These are phyloP conservation scores for Acronicta aceris DNA, from an alignment of 2,888 invertebrate genomes.

Conservation along the genomic window DNA sequence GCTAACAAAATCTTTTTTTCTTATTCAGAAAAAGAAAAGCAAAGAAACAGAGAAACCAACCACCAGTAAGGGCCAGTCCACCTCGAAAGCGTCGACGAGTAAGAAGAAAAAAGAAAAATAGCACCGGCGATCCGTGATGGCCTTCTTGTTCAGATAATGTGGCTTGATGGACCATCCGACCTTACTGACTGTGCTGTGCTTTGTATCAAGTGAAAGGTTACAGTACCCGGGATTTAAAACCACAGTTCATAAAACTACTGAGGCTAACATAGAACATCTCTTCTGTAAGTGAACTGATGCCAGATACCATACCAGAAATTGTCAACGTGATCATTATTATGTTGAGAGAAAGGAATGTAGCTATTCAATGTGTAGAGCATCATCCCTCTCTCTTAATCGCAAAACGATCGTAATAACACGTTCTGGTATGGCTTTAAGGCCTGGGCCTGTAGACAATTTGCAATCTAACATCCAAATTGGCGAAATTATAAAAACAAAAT, in stretches of 20 bases:
- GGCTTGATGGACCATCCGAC: slow-evolving; percentile 38
- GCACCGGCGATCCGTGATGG: slow-evolving; percentile 59
- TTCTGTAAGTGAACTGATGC: no score
- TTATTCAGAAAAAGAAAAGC: slow-evolving; percentile 75
- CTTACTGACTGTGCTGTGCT: slow-evolving; percentile 27
- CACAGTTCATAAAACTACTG: neutral
- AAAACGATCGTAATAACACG: no score
- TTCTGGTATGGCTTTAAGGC: no score
- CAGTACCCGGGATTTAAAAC: neutral
- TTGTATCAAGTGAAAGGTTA: slow-evolving; percentile 17
- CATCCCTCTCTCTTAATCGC: no score
- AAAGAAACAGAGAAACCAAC: slow-evolving; percentile 69
- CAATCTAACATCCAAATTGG: no score
- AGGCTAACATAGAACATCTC: no score
- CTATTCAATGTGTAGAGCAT: no score
- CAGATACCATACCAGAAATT: no score
- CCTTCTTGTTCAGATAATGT: slow-evolving; percentile 54
- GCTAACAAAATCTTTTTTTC: neutral
- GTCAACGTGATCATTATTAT: no score
- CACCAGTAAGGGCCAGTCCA: slow-evolving; percentile 66
- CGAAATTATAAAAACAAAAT: no score
- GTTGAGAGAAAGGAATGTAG: no score
- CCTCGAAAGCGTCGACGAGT: slow-evolving; percentile 46
- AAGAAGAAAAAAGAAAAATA: slow-evolving; percentile 67
- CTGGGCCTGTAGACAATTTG: no score